Percentiles rank a stretch among this genome's conserved stretches.
phyloP scores from a whole-genome alignment of 2,113 vertebrate species.

The Dolichallabes microphthalmus region DNA sequence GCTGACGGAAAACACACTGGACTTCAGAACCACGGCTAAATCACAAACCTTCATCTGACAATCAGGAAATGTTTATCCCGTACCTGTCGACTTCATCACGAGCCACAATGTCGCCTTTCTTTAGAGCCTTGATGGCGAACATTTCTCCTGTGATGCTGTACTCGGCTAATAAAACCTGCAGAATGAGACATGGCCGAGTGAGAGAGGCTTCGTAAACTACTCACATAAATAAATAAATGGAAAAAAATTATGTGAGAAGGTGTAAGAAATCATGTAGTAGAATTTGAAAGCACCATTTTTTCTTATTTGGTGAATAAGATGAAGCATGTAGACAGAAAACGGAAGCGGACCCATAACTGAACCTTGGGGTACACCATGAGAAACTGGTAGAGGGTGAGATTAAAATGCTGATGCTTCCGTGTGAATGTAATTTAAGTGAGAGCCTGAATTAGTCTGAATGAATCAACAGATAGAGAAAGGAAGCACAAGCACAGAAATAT shows the following conservation, averaged over 20 bases:
- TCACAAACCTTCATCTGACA: too few species aligned
- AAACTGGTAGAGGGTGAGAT: background rate
- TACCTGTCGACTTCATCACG: conserved; percentile 98
- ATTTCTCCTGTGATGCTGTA: conserved; percentile 98
- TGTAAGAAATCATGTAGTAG: background rate
- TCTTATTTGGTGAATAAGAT: background rate
- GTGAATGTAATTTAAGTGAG: too few species aligned
- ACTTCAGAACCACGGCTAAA: background rate
- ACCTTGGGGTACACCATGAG: background rate
- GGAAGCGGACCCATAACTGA: background rate
- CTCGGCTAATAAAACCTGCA: conserved; percentile 91
- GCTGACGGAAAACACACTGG: conserved; percentile 62
- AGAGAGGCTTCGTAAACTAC: too few species aligned
- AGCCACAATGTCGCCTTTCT: conserved; percentile 97
- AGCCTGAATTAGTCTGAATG: too few species aligned
- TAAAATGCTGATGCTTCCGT: background rate
- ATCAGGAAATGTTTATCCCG: background rate
- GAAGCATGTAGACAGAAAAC: background rate
- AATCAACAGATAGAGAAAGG: background rate
- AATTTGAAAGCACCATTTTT: background rate
- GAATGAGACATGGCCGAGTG: background rate
- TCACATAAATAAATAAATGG: too few species aligned
- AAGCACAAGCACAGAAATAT: background rate
- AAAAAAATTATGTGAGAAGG: background rate
- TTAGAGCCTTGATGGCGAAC: conserved; percentile 99